Conservation (phyloP, 2,888 invertebrate genomes). For the Zootermopsis nevadensis region DNA sequence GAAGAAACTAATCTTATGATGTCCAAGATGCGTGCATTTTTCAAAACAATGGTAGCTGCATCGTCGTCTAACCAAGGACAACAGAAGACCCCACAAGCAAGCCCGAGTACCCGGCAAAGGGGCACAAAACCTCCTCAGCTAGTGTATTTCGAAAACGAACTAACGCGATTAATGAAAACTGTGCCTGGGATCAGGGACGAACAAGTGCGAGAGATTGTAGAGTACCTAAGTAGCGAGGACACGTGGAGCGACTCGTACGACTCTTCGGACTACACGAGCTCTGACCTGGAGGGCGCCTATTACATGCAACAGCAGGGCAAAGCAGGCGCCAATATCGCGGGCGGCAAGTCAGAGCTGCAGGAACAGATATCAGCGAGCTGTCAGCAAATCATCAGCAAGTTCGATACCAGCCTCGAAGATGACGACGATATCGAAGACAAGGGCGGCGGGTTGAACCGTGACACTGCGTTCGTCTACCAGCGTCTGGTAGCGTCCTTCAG, state of each 20-base stretch:
- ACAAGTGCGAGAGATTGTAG: constrained; percentile 91
- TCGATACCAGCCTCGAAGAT: constrained; percentile 67
- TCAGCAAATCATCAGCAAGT: constrained; percentile 88
- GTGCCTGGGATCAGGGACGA: constrained; percentile 92
- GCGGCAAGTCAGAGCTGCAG: constrained; percentile 69
- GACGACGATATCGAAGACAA: constrained; percentile 62
- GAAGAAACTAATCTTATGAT: constrained; percentile 96
- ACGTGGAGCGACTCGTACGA: constrained; percentile 95
- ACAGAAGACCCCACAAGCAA: constrained; percentile 55
- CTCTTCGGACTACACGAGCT: constrained; percentile 91
- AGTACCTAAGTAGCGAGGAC: constrained; percentile 91
- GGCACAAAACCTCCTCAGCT: constrained; percentile 83
- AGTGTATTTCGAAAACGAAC: constrained; percentile 89
- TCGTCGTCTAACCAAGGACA: constrained; percentile 63
- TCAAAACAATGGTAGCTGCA: constrained; percentile 88
- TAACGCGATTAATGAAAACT: constrained; percentile 91
- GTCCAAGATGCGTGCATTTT: constrained; percentile 93
- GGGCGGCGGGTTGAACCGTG: constrained; percentile 66
- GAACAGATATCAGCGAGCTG: constrained; percentile 90
- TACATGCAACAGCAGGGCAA: constrained; percentile 43
- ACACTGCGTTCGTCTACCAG: constrained; percentile 89
- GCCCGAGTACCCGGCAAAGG: constrained; percentile 67
- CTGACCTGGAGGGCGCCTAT: constrained; percentile 77
- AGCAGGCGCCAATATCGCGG: constrained; percentile 66
- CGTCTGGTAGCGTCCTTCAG: constrained; percentile 82